These are phyloP conservation scores for Eupithecia abbreviata DNA, from an alignment of 2,888 invertebrate species.

Conservation along the genomic window DNA sequence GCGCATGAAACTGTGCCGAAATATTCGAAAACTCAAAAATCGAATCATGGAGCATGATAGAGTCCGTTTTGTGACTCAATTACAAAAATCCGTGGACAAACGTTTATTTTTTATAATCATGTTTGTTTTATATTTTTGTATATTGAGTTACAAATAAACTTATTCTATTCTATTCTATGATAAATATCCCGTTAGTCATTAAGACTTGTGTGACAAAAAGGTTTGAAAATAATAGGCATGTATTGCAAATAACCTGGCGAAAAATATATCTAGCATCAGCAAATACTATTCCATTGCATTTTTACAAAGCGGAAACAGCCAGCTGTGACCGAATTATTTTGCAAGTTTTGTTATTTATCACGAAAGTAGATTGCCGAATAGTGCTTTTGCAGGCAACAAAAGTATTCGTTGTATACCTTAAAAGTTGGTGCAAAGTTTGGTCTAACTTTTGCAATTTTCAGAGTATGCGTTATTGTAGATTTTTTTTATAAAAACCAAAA, in stretches of 20 bases:
- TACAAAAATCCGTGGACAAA: no score
- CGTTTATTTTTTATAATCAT: no score
- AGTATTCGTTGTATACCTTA: neutral
- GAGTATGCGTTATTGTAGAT: neutral
- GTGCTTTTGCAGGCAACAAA: constrained; percentile 4
- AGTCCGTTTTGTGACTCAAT: no score
- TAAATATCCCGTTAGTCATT: no score
- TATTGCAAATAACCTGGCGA: neutral
- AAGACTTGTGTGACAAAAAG: no score
- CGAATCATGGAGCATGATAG: no score
- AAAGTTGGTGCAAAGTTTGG: neutral
- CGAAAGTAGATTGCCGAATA: constrained; percentile 8
- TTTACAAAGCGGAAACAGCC: constrained; percentile 20
- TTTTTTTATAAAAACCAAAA: neutral
- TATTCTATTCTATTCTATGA: no score
- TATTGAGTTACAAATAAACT: no score
- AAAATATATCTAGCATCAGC: neutral
- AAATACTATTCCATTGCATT: neutral
- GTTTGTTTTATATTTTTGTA: no score
- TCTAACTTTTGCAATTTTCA: neutral
- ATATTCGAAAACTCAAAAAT: no score
- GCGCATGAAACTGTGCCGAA: no score
- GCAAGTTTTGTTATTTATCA: constrained; percentile 27
- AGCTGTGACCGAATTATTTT: constrained; percentile 24
- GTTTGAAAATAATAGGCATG: neutral